These are phyloP conservation scores for Cataglyphis hispanica DNA, from an alignment of 1,140 invertebrate genomes.

Conservation along the genomic window DNA sequence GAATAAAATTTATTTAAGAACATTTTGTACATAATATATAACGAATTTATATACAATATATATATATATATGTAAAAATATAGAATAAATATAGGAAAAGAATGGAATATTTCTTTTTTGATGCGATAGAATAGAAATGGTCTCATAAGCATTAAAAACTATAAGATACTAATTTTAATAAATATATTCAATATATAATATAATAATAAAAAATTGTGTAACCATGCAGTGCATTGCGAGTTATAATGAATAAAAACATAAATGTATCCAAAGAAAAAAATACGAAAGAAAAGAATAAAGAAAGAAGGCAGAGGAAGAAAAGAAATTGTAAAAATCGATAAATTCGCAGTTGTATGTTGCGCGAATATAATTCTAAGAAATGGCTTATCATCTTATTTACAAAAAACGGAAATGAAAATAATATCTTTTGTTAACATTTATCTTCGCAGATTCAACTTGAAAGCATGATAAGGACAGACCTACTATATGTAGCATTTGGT, in stretches of 20 bases:
- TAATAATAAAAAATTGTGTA: background rate
- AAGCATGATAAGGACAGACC: slow-evolving; percentile 18
- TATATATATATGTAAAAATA: background rate
- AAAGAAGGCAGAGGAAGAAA: background rate
- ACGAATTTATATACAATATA: background rate
- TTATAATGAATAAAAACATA: background rate
- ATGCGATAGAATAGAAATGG: background rate
- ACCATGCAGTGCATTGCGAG: background rate
- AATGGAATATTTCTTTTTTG: background rate
- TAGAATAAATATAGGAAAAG: background rate
- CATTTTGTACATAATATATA: background rate
- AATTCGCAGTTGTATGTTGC: slow-evolving; percentile 18
- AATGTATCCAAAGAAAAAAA: background rate
- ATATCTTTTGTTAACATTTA: slow-evolving; percentile 35
- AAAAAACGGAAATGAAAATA: slow-evolving; percentile 44
- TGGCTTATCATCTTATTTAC: slow-evolving; percentile 40
- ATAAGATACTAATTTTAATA: slow-evolving; percentile 4
- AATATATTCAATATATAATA: background rate
- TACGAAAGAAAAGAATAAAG: background rate
- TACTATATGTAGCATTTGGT: slow-evolving; percentile 22
- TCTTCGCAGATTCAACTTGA: background rate
- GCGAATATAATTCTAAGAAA: slow-evolving; percentile 33
- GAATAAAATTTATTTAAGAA: background rate
- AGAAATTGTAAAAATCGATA: slow-evolving; percentile 3
- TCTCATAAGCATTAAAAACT: background rate